Conservation (phyloP, 2,888 invertebrate species). For the Drosophila borborema region DNA sequence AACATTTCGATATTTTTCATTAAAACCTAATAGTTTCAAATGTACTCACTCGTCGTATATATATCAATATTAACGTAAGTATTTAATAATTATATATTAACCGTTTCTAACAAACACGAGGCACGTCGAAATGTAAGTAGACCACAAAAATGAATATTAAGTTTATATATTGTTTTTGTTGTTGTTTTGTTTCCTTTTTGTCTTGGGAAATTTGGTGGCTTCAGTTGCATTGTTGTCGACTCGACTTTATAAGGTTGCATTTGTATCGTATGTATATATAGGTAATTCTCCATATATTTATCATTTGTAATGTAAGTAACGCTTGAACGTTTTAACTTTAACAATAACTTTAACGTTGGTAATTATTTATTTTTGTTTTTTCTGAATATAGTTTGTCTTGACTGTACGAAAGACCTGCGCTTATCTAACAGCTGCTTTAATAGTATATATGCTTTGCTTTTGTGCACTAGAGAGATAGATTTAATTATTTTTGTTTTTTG, state of each 20-base stretch:
- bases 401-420: conserved; percentile 61
- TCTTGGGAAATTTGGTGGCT: conserved; percentile 76
- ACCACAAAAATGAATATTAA: conserved; percentile 65
- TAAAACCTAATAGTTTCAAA: conserved; percentile 69
- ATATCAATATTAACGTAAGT: conserved; percentile 43
- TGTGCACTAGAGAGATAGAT: conserved; percentile 66
- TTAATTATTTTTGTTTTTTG: conserved; percentile 18
- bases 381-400: conserved; percentile 39
- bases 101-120: conserved; percentile 81
- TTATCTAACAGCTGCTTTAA: conserved; percentile 68
- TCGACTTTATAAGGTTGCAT: conserved; percentile 70
- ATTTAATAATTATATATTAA: conserved; percentile 75
- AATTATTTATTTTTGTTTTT: conserved; percentile 14
- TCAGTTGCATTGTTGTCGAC: conserved; percentile 73
- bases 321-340: conserved; percentile 71
- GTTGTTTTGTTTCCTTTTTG: conserved; percentile 69
- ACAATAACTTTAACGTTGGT: conserved; percentile 76
- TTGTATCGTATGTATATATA: conserved; percentile 57
- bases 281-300: conserved; percentile 52
- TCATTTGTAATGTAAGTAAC: conserved; percentile 39
- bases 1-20: conserved; percentile 58
- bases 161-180: conserved; percentile 46
- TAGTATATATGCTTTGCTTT: conserved; percentile 36
- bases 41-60: conserved; percentile 53
- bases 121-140: conserved; percentile 80